Conservation (phyloP, 2,113 vertebrate species). For the Notarius lentiginosus region DNA sequence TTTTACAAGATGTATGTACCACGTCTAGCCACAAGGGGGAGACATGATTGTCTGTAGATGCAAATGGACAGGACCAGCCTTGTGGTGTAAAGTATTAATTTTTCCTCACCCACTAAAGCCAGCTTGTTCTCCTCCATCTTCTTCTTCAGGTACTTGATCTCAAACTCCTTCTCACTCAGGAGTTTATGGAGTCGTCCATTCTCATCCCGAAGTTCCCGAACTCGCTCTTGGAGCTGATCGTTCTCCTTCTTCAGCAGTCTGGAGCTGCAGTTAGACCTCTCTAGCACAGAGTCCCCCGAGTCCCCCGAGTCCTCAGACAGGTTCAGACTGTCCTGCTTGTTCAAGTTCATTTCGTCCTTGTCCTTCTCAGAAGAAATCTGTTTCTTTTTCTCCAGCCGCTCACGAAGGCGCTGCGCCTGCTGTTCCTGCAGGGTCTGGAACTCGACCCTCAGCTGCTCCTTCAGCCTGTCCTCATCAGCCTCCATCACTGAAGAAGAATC, state of each 20-base stretch:
- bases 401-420: conserved; percentile 75
- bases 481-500: conserved; percentile 63
- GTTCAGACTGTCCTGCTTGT: conserved; percentile 59
- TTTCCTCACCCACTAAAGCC: conserved; percentile 77
- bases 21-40: neutral
- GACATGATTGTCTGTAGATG: neutral
- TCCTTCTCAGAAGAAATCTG: conserved; percentile 53
- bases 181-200: conserved; percentile 87
- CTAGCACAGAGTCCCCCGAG: conserved; percentile 25
- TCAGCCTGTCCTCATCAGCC: conserved; percentile 54
- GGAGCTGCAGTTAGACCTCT: conserved; percentile 40
- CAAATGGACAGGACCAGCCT: neutral
- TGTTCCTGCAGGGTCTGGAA: conserved; percentile 85
- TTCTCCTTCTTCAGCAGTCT: conserved; percentile 67
- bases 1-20: neutral
- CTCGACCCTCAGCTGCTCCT: conserved; percentile 76
- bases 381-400: conserved; percentile 70
- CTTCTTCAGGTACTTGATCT: conserved; percentile 83
- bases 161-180: conserved; percentile 85
- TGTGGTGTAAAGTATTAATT: no score
- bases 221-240: conserved; percentile 70
- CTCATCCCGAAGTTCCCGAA: conserved; percentile 83
- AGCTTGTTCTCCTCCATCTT: conserved; percentile 81
- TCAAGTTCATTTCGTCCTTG: conserved; percentile 41
- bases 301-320: conserved; percentile 57